These are phyloP conservation scores for Anthoscopus minutus DNA, from an alignment of 2,113 vertebrate species.

Conservation along the genomic window DNA sequence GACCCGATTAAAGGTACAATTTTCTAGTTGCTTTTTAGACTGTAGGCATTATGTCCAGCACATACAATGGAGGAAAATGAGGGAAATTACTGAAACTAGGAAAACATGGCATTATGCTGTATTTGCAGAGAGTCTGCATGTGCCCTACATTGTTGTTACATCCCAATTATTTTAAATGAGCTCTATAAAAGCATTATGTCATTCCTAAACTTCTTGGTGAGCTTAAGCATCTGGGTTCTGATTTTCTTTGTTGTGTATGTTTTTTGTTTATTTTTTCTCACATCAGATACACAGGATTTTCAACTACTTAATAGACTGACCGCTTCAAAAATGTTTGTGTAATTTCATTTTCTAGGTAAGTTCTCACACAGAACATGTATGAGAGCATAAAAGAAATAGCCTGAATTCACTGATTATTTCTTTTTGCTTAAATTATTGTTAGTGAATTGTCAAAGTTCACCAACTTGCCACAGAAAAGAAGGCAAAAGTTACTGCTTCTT, in stretches of 20 bases:
- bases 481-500: neutral
- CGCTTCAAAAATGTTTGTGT: neutral
- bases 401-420: neutral
- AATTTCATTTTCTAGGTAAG: neutral
- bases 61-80: conserved; percentile 38
- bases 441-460: neutral
- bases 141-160: conserved; percentile 43
- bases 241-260: neutral
- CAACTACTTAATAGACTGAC: neutral
- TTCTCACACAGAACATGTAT: neutral
- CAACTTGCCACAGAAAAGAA: neutral
- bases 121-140: conserved; percentile 41
- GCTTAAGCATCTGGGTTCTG: neutral
- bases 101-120: conserved; percentile 59
- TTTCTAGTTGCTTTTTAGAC: conserved; percentile 4
- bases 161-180: conserved; percentile 62
- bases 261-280: conserved; percentile 54
- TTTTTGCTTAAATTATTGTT: neutral
- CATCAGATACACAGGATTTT: neutral
- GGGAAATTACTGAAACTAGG: conserved; percentile 29
- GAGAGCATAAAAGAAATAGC: neutral
- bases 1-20: conserved; percentile 40
- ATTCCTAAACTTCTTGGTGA: conserved; percentile 39
- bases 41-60: neutral
- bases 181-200: conserved; percentile 55